Percentiles rank a stretch among this genome's conserved stretches.
Conservation (phyloP, 2,113 vertebrate species). For the Plectropomus leopardus region DNA sequence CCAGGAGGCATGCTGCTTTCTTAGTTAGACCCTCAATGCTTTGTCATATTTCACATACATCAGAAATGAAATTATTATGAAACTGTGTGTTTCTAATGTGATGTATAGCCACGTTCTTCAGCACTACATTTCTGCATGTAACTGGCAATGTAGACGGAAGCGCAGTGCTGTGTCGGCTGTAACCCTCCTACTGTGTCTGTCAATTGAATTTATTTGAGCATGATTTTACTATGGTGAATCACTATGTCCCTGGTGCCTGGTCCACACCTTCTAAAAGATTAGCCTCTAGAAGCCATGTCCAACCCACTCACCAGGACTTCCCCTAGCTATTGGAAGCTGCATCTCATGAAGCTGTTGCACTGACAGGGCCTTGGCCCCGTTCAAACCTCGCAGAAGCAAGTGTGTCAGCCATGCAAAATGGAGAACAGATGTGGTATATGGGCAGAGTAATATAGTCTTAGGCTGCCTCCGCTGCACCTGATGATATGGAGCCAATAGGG, state of each 20-base stretch:
- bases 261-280: conserved; percentile 60
- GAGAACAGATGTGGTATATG: conserved; percentile 82
- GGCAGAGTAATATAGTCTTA: conserved; percentile 83
- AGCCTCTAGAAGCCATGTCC: conserved; percentile 45
- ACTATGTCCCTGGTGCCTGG: conserved; percentile 33
- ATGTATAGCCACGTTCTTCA: neutral
- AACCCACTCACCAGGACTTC: conserved; percentile 55
- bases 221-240: conserved; percentile 59
- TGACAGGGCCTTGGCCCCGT: conserved; percentile 64
- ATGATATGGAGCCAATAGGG: conserved; percentile 84
- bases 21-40: neutral
- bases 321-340: conserved; percentile 54
- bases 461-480: conserved; percentile 77
- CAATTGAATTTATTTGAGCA: conserved; percentile 37
- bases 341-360: conserved; percentile 63
- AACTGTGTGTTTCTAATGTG: neutral
- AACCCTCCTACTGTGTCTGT: conserved; percentile 8
- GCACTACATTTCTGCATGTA: neutral
- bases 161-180: neutral
- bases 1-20: neutral
- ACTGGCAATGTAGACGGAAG: neutral
- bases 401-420: conserved; percentile 76
- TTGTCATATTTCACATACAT: neutral
- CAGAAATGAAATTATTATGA: neutral
- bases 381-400: conserved; percentile 70